phyloP scores from a whole-genome alignment of 2,888 invertebrate genomes.

The Iphiclides podalirius region DNA sequence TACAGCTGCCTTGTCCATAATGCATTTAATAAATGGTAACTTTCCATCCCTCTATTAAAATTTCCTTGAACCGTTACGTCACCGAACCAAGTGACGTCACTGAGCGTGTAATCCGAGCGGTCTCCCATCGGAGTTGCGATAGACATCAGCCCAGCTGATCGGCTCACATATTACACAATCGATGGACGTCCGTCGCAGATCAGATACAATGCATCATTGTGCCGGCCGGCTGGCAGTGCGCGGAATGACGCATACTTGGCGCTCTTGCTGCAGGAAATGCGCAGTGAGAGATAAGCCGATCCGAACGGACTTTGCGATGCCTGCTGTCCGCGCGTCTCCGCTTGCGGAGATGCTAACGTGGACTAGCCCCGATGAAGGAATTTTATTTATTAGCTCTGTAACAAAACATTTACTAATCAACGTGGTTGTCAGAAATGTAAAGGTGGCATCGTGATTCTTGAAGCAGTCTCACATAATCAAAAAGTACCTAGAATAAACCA shows the following conservation, averaged over 20 bases:
- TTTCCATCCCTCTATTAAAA: background rate
- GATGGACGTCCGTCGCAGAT: conserved; percentile 14
- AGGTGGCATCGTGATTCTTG: no score
- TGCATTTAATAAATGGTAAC: no score
- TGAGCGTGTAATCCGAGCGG: no score
- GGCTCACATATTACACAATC: conserved; percentile 20
- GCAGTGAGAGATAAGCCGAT: conserved; percentile 73
- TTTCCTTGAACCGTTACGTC: background rate
- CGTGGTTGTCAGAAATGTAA: no score
- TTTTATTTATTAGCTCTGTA: no score
- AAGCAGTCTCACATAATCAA: no score
- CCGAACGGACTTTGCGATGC: conserved; percentile 76
- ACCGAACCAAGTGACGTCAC: background rate
- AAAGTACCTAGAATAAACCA: no score
- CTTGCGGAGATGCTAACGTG: conserved; percentile 33
- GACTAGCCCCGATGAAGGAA: conserved; percentile 32
- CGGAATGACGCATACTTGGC: conserved; percentile 67
- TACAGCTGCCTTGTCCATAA: no score
- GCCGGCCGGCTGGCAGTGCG: conserved; percentile 27
- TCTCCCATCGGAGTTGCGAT: no score
- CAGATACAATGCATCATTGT: conserved; percentile 19
- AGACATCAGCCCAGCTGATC: conserved; percentile 6
- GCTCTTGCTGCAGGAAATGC: conserved; percentile 67
- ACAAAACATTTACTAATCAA: no score
- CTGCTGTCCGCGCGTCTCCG: conserved; percentile 75